These are phyloP conservation scores for Pseudomugil tenellus DNA, from an alignment of 2,797 vertebrate species.

Conservation along the genomic window DNA sequence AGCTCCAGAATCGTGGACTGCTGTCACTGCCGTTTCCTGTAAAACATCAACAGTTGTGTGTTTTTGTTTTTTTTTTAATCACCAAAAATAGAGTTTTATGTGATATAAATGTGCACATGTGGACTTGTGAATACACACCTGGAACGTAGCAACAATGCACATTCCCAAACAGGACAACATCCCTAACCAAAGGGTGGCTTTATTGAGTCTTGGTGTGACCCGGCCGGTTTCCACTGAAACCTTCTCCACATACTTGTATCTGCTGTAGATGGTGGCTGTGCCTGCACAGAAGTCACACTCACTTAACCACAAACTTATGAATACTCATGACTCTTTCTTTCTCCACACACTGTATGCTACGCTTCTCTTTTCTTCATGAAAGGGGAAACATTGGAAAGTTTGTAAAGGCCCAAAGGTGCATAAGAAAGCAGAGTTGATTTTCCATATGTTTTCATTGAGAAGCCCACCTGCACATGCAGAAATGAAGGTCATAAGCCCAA, in stretches of 20 bases:
- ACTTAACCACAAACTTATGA: not conserved
- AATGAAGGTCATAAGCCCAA: conserved; percentile 94
- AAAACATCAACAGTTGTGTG: conserved; percentile 1
- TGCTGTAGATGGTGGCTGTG: conserved; percentile 87
- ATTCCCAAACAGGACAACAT: conserved; percentile 88
- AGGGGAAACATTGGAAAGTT: conserved; percentile 57
- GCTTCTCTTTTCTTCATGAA: conserved; percentile 67
- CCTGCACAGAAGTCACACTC: conserved; percentile 73
- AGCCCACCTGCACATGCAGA: conserved; percentile 88
- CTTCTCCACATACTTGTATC: conserved; percentile 89
- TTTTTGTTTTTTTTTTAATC: too few species aligned
- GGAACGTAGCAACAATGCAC: conserved; percentile 93
- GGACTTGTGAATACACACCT: conserved; percentile 78
- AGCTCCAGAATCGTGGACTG: conserved; percentile 88
- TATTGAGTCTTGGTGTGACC: conserved; percentile 76
- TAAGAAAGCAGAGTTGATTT: not conserved
- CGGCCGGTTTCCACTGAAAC: conserved; percentile 72
- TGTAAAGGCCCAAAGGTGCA: conserved; percentile 32
- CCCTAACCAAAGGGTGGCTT: conserved; percentile 79
- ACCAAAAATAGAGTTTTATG: not conserved
- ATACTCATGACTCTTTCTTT: not conserved
- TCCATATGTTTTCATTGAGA: too few species aligned
- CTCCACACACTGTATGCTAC: not conserved
- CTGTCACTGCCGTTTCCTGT: conserved; percentile 84
- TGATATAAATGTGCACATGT: not conserved